Percentiles rank a stretch among this genome's conserved stretches.
Evolutionary conservation across 2,888 invertebrate species (phyloP).

Genomic region (Poecilobothrus nobilitatus): DNA sequence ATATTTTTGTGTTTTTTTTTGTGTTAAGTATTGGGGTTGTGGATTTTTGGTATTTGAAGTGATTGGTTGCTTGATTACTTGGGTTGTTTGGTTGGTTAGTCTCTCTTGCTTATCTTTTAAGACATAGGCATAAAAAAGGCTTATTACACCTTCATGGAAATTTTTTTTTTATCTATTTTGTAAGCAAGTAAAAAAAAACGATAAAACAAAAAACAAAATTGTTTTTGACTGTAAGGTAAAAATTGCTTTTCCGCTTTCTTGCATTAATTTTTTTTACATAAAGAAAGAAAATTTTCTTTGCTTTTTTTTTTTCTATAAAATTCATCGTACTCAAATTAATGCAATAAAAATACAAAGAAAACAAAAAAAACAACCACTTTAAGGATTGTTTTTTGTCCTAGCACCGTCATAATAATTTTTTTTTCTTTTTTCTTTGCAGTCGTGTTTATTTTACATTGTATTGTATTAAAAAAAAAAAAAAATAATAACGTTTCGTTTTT

Average conservation of each 20-base stretch:
- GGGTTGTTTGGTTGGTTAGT: no score
- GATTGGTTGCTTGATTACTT: neutral
- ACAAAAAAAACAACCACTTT: no score
- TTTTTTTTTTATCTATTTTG: neutral
- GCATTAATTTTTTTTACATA: neutral
- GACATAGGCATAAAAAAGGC: neutral
- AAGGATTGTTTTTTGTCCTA: no score
- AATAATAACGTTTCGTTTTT: no score
- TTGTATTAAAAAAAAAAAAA: no score
- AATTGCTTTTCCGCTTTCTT: slow-evolving; percentile 1
- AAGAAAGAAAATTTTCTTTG: neutral
- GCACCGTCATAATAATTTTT: no score
- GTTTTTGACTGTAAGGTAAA: neutral
- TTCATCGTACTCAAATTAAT: no score
- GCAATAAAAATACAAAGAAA: no score
- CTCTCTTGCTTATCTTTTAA: neutral
- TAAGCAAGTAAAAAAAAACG: neutral
- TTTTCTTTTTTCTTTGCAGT: no score
- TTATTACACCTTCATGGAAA: neutral
- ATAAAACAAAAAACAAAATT: neutral
- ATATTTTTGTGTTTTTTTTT: no score
- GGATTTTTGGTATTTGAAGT: neutral
- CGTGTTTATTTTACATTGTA: no score
- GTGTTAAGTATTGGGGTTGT: no score
- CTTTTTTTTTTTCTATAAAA: neutral